Base-by-base conservation (phyloP, 2,888 invertebrate species). In the Heterodera filipjevi region DNA sequence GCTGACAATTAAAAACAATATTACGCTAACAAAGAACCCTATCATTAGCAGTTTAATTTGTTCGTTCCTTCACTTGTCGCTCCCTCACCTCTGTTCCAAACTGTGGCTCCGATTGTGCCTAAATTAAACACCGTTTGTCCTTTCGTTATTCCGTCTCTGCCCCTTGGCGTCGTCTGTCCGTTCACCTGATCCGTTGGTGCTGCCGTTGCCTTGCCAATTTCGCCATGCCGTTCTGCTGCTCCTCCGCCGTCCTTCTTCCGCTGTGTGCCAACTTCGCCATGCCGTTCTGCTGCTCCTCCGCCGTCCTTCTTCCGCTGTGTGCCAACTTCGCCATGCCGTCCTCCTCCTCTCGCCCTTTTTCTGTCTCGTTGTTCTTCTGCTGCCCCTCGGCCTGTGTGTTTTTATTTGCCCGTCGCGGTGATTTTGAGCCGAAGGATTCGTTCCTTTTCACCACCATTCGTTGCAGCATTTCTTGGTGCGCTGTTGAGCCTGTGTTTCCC, bases 31-130 rank as follows among this genome's bases (percentile, higher is more conserved):
- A n/a, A n/a, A n/a, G n/a, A n/a, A n/a, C n/a, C n/a, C n/a, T n/a
- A n/a, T n/a, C n/a, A n/a, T n/a, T n/a, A n/a, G 53, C 27, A 44
- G 19, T 19, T 39, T 70, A 16, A 22, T 12, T 44, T 30, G 22
- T 19, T 10, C 30, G 19, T 0, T 19, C 2, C 19, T 33, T 35
- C 16, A 8, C 33, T 39, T n/a, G 30, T 0, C 33, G 27, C n/a
- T 6, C 33, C 6, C n/a, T 39, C n/a, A 81, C 81, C 77, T 82
- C 64, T 84, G 84, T 64, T 83, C 83, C 53, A 83, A 49, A 30
- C 84, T 82, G 22, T 82, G 82, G 49, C 80, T 80, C 68, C 82
- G 78, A 66, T 78, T 81, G 35, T 66, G 49, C 53, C 76, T 49
- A n/a, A n/a, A n/a, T n/a, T 19, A 59, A 59, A 14, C 53, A 66